Evolutionary conservation across 2,113 vertebrate species (phyloP).

Genomic region (Hemibagrus wyckioides): DNA sequence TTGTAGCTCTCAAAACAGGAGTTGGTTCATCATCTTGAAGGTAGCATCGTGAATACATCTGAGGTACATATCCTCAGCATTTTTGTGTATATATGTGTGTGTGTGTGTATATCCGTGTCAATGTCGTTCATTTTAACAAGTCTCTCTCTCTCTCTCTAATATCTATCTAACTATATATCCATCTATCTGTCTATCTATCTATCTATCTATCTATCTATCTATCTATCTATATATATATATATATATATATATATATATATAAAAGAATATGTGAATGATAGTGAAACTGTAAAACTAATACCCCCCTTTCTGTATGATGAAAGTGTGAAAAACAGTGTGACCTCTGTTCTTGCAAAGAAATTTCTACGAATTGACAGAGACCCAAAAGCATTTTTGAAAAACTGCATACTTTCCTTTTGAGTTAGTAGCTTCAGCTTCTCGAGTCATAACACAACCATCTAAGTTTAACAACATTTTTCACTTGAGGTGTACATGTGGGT

Average conservation of each 20-base stretch:
- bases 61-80: not conserved
- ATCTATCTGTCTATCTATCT: no score
- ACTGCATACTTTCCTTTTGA: slow-evolving; percentile 11
- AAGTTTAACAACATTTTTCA: not conserved
- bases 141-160: no score
- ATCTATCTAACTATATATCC: no score
- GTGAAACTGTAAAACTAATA: not conserved
- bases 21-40: not conserved
- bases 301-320: not conserved
- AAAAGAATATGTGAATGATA: not conserved
- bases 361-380: not conserved
- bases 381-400: not conserved
- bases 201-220: no score
- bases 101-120: no score
- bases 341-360: not conserved
- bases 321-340: not conserved
- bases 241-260: not conserved
- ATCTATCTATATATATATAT: not conserved
- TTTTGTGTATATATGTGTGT: not conserved
- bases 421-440: not conserved
- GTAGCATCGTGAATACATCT: no score
- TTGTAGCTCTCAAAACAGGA: not conserved
- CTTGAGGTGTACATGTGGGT: not conserved
- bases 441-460: not conserved
- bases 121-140: no score